phyloP scores from a whole-genome alignment of 2,888 invertebrate species.

The Chorisops tibialis region DNA sequence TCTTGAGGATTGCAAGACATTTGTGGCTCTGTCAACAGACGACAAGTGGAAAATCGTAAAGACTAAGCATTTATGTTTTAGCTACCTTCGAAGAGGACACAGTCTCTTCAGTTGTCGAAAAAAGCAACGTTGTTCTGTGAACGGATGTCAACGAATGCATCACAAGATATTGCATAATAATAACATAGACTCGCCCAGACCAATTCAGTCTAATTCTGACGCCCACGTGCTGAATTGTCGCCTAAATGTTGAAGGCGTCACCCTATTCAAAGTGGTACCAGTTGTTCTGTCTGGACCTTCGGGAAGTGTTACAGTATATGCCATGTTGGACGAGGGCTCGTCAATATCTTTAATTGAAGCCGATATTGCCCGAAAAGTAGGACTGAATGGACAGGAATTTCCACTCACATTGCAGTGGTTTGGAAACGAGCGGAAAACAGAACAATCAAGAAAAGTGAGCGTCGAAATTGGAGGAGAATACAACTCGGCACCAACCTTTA shows the following conservation, averaged over 20 bases:
- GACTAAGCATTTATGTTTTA: neutral
- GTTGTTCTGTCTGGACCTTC: neutral
- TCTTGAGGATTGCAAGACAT: neutral
- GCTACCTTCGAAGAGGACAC: neutral
- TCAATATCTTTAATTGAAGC: neutral
- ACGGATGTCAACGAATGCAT: constrained; percentile 27
- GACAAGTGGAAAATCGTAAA: neutral
- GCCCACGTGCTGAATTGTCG: too few species aligned
- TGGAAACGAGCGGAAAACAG: constrained; percentile 23
- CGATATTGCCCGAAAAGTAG: neutral
- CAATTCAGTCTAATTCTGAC: too few species aligned
- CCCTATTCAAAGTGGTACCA: neutral
- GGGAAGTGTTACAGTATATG: neutral
- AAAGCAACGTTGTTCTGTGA: neutral
- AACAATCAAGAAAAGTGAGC: constrained; percentile 21
- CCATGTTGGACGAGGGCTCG: neutral
- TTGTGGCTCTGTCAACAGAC: neutral
- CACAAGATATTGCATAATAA: too few species aligned
- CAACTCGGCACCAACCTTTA: neutral
- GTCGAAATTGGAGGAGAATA: neutral
- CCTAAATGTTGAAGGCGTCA: too few species aligned
- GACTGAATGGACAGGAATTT: constrained; percentile 29
- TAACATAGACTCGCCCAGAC: too few species aligned
- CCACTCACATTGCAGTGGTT: constrained; percentile 37
- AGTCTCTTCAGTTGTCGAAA: constrained; percentile 3